Percentiles rank a stretch among this genome's conserved stretches.
phyloP scores from a whole-genome alignment of 92 coral and sea anemone genomes.

The Isaurus tuberculatus region DNA sequence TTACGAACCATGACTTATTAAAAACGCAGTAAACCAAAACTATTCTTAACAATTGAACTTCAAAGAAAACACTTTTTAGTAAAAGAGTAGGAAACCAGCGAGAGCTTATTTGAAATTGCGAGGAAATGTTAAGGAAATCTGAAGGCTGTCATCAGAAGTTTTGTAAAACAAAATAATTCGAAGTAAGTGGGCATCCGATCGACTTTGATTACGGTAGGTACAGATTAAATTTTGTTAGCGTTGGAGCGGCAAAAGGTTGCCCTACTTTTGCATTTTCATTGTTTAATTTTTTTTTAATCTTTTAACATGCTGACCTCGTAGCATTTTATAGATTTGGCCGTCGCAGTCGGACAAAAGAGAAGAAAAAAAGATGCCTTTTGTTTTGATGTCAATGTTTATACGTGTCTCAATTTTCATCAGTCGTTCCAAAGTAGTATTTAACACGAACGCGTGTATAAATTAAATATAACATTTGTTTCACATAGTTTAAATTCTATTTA shows the following conservation, averaged over 20 bases:
- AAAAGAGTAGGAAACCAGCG: background rate
- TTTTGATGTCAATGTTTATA: background rate
- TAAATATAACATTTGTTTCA: too few relatives aligned
- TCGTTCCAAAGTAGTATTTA: background rate
- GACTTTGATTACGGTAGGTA: background rate
- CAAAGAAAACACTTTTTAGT: background rate
- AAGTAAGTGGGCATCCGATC: constrained; percentile 4
- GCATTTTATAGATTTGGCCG: background rate
- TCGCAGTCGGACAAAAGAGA: background rate
- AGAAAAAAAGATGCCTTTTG: background rate
- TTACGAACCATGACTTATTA: constrained; percentile 22
- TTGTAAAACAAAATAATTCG: background rate
- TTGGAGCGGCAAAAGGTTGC: background rate
- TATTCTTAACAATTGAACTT: background rate
- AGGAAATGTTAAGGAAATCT: background rate
- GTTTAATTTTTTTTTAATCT: constrained; percentile 20
- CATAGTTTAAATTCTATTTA: background rate
- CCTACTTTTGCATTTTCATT: constrained; percentile 11
- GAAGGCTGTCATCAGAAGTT: background rate
- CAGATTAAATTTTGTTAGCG: background rate
- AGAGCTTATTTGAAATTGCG: background rate
- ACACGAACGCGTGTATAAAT: background rate
- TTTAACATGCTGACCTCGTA: constrained; percentile 37
- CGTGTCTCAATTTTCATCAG: background rate
- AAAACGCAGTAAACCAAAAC: background rate